Base-by-base conservation (phyloP, 2,888 invertebrate genomes). In the Acanthosepion lycidas region DNA sequence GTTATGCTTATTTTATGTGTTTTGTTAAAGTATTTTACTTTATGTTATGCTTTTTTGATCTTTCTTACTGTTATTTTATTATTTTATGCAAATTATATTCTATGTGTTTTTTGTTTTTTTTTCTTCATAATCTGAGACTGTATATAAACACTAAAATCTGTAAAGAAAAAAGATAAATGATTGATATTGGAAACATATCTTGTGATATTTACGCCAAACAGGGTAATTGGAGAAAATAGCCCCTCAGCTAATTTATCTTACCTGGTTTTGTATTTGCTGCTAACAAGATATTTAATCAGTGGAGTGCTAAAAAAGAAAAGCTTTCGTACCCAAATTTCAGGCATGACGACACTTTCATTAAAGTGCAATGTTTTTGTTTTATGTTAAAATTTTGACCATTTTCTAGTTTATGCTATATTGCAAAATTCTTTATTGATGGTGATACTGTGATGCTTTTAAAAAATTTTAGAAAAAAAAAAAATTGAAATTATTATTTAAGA, bases 141-240 rank as follows among this genome's bases (percentile, higher is more conserved):
- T 59, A 59, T 59, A 59, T 78, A 78, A 78, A 78, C 33, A 33
- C 15, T 15, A 15, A n/a, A 78, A 78, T 15, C 78, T n/a, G 33
- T 78, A n/a, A 78, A 78, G 33, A 78, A 78, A n/a, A 78, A 78
- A 78, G 33, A 5, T 78, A 33, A 33, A 78, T n/a, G n/a, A 78
- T 78, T 33, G n/a, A 78, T 33, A 78, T 78, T 78, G 78, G n/a
- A 78, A 78, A 78, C 78, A 78, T 78, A 78, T 78, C 78, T 78
- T 78, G 33, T n/a, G 78, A 78, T 78, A 78, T n/a, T 78, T 78
- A n/a, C 4, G 59, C 59, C 23, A 78, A 78, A 78, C 20, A 15
- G 23, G 2, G 9, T n/a, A 78, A 78, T 78, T 12, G 33, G n/a
- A 4, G n/a, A 78, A n/a, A n/a, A 78, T 78, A 78, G n/a, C 15